Base-by-base conservation (phyloP, 1,140 invertebrate genomes). In the Eupristina koningsbergeri region DNA sequence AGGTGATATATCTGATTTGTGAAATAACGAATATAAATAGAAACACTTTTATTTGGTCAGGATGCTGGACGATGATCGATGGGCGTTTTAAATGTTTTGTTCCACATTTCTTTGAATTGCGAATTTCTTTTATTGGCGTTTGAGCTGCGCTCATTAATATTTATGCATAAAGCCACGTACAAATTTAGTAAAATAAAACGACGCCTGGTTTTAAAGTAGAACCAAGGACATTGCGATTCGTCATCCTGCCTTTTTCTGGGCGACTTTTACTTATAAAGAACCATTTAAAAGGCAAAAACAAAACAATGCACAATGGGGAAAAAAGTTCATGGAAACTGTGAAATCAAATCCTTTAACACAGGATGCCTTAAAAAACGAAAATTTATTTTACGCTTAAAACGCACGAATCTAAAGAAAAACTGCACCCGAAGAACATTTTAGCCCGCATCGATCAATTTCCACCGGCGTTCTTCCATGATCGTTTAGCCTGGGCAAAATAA, bases 291-390 rank as follows among this genome's bases (percentile, higher is more conserved):
- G 17, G 3, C 6, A 41, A 29, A 71, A 41, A 41, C 64, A 41
- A 39, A 71, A 45, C 41, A 41, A 41, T 26, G 19, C 67, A 58
- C 58, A 75, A 58, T 58, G 5, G 1, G n/a, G 22, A 58, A 61
- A 11, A 31, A 34, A 45, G 31, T 58, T 50, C 69, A n/a, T 74
- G 63, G 39, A 61, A 39, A 61, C 22, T 77, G 81, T 63, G 41
- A 41, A 71, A 41, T 22, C 15, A 34, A 34, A 47, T 11, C 34
- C 19, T 39, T 39, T 41, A 26, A 41, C 3, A 41, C 67, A 71
- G n/a, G 34, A 34, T 9, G 2, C 3, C 34, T 64, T 64, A 15
- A n/a, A 11, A 64, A 13, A 1, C 8, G 9, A 31, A 64, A 13
- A 31, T 64, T 31, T 15, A 34, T 29, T 11, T 64, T 11, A 6